Conservation (phyloP, 2,797 vertebrate species). For the Megaceryle alcyon region DNA sequence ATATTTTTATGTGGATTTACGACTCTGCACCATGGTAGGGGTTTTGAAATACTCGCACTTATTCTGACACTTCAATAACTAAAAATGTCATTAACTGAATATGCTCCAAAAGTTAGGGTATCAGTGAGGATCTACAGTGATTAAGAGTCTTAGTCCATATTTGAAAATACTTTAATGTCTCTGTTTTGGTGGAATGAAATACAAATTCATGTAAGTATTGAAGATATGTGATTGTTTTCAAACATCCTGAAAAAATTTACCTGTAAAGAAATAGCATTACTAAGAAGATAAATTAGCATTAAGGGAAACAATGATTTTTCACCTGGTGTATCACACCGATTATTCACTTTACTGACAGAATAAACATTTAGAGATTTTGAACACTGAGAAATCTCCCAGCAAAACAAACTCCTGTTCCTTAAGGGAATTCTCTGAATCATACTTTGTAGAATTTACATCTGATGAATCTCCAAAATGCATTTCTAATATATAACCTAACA, state of each 20-base stretch:
- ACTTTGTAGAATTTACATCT: not conserved
- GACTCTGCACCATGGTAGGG: not conserved
- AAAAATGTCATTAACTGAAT: not conserved
- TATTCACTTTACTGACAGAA: not conserved
- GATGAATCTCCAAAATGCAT: not conserved
- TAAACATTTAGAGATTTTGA: not conserved
- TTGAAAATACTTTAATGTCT: not conserved
- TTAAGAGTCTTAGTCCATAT: not conserved
- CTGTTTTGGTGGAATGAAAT: not conserved
- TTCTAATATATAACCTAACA: not conserved
- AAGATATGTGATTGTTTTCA: not conserved
- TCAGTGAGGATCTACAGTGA: not conserved
- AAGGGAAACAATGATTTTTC: not conserved
- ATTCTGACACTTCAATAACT: not conserved
- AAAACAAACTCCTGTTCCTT: not conserved
- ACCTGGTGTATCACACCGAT: not conserved
- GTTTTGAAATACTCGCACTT: not conserved
- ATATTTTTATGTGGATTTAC: not conserved
- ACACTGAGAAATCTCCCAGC: not conserved
- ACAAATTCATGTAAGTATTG: not conserved
- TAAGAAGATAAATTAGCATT: not conserved
- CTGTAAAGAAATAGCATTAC: not conserved
- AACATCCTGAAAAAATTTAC: not conserved
- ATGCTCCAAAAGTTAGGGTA: not conserved
- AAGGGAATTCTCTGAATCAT: not conserved